phyloP scores from a whole-genome alignment of 2,888 invertebrate species.

The Halocaridina rubra region DNA sequence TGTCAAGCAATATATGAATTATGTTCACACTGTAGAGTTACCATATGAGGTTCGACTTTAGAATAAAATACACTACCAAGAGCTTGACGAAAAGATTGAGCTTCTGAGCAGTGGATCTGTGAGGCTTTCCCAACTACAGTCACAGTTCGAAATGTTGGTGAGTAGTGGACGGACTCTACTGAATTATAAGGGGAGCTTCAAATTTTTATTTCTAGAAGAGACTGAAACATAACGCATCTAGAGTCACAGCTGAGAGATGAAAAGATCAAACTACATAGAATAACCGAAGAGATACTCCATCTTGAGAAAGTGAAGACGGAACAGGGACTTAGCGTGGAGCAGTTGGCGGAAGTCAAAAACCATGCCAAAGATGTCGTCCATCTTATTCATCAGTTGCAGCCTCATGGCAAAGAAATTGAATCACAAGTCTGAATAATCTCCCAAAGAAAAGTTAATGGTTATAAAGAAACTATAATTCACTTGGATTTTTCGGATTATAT shows the following conservation, averaged over 20 bases:
- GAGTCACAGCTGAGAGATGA: background rate
- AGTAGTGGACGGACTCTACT: background rate
- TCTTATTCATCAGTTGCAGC: background rate
- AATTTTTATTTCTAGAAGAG: background rate
- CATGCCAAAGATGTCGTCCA: slow-evolving; percentile 20
- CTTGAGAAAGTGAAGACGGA: background rate
- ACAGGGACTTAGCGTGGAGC: background rate
- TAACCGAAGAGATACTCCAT: background rate
- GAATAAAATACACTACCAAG: background rate
- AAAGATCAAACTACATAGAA: too few relatives aligned
- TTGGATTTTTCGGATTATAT: background rate
- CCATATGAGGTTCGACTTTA: background rate
- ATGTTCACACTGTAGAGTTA: background rate
- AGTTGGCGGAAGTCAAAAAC: slow-evolving; percentile 14
- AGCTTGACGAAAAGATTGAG: background rate
- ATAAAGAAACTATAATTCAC: background rate
- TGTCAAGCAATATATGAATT: background rate
- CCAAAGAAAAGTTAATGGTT: background rate
- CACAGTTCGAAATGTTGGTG: background rate
- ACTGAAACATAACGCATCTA: background rate
- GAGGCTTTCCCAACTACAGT: background rate
- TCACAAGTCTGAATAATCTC: slow-evolving; percentile 4
- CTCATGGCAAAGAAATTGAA: slow-evolving; percentile 1
- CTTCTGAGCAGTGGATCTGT: background rate
- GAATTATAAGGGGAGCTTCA: background rate